Evolutionary conservation across 2,797 vertebrate genomes (phyloP).

Genomic region (Xiphorhynchus erythropygius): DNA sequence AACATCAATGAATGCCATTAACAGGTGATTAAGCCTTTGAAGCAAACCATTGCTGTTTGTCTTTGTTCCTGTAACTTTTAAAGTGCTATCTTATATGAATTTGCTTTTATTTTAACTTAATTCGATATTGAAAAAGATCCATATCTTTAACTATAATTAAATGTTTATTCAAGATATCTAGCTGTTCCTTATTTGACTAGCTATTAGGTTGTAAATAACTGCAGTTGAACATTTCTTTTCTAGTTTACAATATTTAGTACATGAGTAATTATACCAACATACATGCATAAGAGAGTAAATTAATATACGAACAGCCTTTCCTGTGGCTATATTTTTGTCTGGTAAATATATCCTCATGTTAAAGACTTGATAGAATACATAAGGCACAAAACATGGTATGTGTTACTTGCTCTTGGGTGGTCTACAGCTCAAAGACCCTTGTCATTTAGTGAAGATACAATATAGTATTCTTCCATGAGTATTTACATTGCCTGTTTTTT

Average conservation of each 20-base stretch:
- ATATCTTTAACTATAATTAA: neutral
- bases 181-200: neutral
- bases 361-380: conserved; percentile 35
- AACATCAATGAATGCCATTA: conserved; percentile 24
- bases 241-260: neutral
- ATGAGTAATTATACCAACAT: conserved; percentile 12
- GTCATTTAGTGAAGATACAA: conserved; percentile 26
- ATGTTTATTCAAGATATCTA: neutral
- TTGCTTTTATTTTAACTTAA: conserved; percentile 32
- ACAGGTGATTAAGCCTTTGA: conserved; percentile 46
- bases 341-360: conserved; percentile 20
- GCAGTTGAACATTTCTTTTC: neutral
- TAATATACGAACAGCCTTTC: neutral
- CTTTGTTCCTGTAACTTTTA: neutral
- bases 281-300: neutral
- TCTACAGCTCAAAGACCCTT: conserved; percentile 15
- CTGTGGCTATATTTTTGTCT: conserved; percentile 37
- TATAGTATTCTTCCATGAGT: conserved; percentile 38
- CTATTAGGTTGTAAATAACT: neutral
- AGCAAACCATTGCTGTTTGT: neutral
- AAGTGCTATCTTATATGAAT: conserved; percentile 26
- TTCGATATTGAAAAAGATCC: neutral
- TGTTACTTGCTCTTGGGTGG: conserved; percentile 51
- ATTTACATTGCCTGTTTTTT: conserved; percentile 22
- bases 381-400: neutral